Conservation (phyloP, 2,797 vertebrate genomes). For the Girardinus metallicus region DNA sequence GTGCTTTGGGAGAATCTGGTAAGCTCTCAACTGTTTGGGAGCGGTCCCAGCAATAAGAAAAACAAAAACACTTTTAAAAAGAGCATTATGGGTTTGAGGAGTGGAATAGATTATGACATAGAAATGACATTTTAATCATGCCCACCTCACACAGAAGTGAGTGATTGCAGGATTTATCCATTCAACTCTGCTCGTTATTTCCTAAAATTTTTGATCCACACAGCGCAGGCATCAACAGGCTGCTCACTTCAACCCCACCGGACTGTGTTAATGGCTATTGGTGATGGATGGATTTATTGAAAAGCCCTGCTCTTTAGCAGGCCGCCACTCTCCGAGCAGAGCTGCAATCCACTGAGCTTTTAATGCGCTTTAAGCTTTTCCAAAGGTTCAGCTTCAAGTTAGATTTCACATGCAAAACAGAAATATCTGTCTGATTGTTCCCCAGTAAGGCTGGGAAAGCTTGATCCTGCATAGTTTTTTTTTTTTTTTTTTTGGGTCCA, state of each 20-base stretch:
- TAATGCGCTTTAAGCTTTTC: constrained; percentile 59
- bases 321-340: constrained; percentile 27
- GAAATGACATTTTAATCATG: constrained; percentile 67
- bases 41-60: constrained; percentile 14
- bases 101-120: constrained; percentile 52
- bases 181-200: constrained; percentile 49
- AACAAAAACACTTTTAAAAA: neutral
- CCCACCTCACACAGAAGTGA: constrained; percentile 45
- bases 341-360: constrained; percentile 55
- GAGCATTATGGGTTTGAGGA: constrained; percentile 46
- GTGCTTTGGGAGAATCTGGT: constrained; percentile 31
- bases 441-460: constrained; percentile 34
- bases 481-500: constrained; percentile 39
- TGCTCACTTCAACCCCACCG: constrained; percentile 27
- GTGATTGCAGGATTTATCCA: constrained; percentile 58
- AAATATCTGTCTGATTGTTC: constrained; percentile 46
- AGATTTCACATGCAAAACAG: constrained; percentile 39
- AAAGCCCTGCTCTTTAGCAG: constrained; percentile 35
- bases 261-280: constrained; percentile 45
- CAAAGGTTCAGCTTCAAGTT: constrained; percentile 41
- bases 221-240: constrained; percentile 36
- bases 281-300: constrained; percentile 59
- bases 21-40: constrained; percentile 35
- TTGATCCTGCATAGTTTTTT: constrained; percentile 48
- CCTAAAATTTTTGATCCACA: constrained; percentile 37